Evolutionary conservation across 2,797 vertebrate species (phyloP).

Genomic region (Danio albolineatus): DNA sequence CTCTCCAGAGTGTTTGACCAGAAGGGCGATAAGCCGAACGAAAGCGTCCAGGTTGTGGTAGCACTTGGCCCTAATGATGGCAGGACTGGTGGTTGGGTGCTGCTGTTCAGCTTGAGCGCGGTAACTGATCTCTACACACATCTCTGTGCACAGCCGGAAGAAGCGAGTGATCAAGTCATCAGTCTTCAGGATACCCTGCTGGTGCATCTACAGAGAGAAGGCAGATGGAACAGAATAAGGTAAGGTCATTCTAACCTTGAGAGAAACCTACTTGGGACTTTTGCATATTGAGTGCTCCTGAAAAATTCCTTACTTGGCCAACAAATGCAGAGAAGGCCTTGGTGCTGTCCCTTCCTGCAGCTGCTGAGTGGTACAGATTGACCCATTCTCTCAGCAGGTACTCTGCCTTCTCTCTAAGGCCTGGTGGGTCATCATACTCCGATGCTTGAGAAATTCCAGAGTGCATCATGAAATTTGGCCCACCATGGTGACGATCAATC

Average conservation of each 20-base stretch:
- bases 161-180: conserved; percentile 99
- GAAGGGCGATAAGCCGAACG: conserved; percentile 93
- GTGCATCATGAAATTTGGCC: conserved; percentile 99
- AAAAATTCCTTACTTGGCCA: conserved; percentile 86
- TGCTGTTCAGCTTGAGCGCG: conserved; percentile 97
- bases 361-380: conserved; percentile 98
- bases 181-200: conserved; percentile 98
- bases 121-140: conserved; percentile 99
- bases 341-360: conserved; percentile 97
- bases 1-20: conserved; percentile 98
- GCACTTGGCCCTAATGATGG: conserved; percentile 98
- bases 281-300: not conserved
- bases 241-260: not conserved
- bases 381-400: conserved; percentile 99
- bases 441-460: conserved; percentile 99
- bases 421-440: conserved; percentile 97
- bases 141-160: conserved; percentile 97
- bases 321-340: conserved; percentile 99
- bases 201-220: conserved; percentile 89
- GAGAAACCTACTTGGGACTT: not conserved
- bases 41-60: conserved; percentile 99
- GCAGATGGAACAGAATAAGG: not conserved
- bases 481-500: conserved; percentile 97
- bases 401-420: conserved; percentile 97
- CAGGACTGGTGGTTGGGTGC: conserved; percentile 96